Evolutionary conservation across 2,797 vertebrate genomes (phyloP), one percentile per base, ranked within the genome.

Genomic region (Siniperca obscura): DNA sequence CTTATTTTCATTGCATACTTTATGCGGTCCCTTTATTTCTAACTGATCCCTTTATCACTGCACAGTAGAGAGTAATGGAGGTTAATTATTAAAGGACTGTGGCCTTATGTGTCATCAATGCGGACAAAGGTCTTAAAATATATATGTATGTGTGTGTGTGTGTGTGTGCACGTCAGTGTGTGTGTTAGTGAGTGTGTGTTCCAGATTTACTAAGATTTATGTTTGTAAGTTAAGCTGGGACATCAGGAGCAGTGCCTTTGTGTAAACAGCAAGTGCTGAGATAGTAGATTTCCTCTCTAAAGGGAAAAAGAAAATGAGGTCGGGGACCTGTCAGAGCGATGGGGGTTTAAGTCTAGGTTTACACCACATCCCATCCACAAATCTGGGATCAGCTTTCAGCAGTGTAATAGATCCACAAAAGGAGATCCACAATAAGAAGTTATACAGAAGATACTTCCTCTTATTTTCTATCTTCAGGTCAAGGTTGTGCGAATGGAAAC

Each of bases 41-140:
- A 55, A 38, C 30, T 61, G 53, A 76, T 84, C 48, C 68, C 60
- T 62, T 71, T 38, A 44, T 74, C 55, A 34, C 85, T n/a, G 27
- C 52, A 55, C 56, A 52, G 42, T 42, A 65, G 44, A 86, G 83
- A 44, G 60, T 86, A 79, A 50, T 60, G 40, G 86, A 91, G 85
- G 93, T 96, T 93, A 96, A 96, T 97, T 95, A 96, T 97, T 96
- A 93, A 96, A 83, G 62, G 87, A 87, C 87, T 84, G 42, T 75
- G 77, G 68, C 90, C 77, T 83, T 91, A 85, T 90, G 76, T 91
- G 76, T 82, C 80, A 86, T 86, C 89, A 79, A 57, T 60, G 75
- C 74, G 85, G 89, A 89, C 91, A 90, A 94, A 95, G 90, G 93
- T 96, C 92, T 71, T 88, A 57, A 74, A 80, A 70, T 69, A 81